Base-by-base conservation (phyloP, 2,797 vertebrate species). In the Notoglanidium macrostoma region DNA sequence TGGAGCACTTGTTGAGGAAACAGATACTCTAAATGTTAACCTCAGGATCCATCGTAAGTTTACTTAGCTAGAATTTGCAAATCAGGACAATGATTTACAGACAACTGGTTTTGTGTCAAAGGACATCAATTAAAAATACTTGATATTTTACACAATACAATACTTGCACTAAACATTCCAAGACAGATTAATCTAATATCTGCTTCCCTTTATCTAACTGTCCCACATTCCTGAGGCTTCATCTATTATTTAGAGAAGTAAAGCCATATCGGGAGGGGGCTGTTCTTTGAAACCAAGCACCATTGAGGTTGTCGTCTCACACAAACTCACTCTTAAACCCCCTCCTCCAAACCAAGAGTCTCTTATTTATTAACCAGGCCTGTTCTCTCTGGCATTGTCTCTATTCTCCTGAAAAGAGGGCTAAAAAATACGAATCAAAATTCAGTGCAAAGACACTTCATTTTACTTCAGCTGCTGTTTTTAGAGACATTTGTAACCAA, bases 201-300 rank as follows among this genome's bases (percentile, higher is more conserved):
- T 51, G 44, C 44, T 67, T 67, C 44, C 46, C 73, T 73, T 83
- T 68, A 82, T 90, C 79, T 74, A 77, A 87, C 67, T 84, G 83
- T 72, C 21, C 12, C 46, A 88, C 81, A 79, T 88, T 87, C 83
- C 86, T 83, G 81, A 70, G 82, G 51, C 68, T 82, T 83, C 67
- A 89, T 90, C 84, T 84, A 90, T 90, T 90, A 90, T 91, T 89
- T 86, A 89, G 54, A 59, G 54, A 73, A 87, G 91, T 81, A 89
- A 90, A 88, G 85, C 74, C 78, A 65, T 67, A 70, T 81, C 74
- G 76, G 83, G 80, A 57, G 84, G 86, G 35, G 70, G 12, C 72
- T 88, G 77, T 67, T 54, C 77, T 87, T 85, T 88, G 44, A 88
- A 89, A 86, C 46, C 59, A 63, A 80, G 44, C 14, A 79, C 65